Evolutionary conservation across 2,113 vertebrate genomes (phyloP).

Genomic region (Peromyscus polionotus): DNA sequence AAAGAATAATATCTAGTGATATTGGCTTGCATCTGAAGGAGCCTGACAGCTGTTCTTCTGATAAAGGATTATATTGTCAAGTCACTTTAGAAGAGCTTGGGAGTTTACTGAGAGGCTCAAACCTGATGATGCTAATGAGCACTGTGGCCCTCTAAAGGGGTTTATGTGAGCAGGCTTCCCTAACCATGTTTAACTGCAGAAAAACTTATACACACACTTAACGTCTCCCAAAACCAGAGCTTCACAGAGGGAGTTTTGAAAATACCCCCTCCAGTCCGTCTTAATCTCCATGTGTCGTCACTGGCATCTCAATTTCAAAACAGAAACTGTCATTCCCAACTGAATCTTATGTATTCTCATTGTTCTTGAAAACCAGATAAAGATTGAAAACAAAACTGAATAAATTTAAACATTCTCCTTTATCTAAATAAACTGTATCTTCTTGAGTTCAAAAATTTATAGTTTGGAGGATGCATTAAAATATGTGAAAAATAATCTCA

Average conservation of each 20-base stretch:
- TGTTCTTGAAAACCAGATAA: conserved; percentile 8
- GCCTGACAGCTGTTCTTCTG: not conserved
- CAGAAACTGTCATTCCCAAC: not conserved
- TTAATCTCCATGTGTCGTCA: not conserved
- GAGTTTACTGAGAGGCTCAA: not conserved
- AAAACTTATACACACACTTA: not conserved
- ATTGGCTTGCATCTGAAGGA: not conserved
- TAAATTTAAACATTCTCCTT: not conserved
- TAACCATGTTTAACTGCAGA: not conserved
- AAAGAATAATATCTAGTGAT: not conserved
- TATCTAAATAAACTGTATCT: not conserved
- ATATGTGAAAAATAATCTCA: not conserved
- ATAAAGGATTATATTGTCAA: not conserved
- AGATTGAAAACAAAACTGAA: not conserved
- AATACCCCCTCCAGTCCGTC: not conserved
- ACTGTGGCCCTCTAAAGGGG: not conserved
- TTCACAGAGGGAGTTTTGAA: not conserved
- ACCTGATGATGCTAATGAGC: not conserved
- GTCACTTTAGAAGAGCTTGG: not conserved
- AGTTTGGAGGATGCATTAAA: not conserved
- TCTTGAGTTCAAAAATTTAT: not conserved
- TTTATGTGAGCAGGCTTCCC: not conserved
- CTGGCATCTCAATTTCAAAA: not conserved
- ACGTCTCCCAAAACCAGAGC: not conserved
- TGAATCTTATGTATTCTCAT: not conserved